phyloP scores from a whole-genome alignment of 2,888 invertebrate species.

The Actias luna region DNA sequence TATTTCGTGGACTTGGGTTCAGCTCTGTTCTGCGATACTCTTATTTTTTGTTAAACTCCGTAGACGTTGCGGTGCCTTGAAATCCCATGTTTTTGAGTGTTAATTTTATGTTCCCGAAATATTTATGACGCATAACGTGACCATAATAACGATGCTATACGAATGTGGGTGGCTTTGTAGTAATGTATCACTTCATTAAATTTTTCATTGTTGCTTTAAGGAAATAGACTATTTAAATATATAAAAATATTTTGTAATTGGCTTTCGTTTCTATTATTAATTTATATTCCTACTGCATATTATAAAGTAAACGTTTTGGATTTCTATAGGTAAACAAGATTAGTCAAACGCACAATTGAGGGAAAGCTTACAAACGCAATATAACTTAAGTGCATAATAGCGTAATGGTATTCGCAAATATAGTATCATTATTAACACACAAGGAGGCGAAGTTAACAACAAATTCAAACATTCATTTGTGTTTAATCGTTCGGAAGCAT shows the following conservation, averaged over 20 bases:
- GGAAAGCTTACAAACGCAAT: constrained; percentile 57
- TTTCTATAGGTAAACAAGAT: constrained; percentile 54
- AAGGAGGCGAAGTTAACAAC: constrained; percentile 79
- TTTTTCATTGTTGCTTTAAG: constrained; percentile 25
- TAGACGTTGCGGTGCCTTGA: constrained; percentile 80
- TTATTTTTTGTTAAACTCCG: constrained; percentile 70
- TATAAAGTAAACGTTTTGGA: constrained; percentile 16
- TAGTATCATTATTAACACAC: constrained; percentile 79
- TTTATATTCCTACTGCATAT: background rate
- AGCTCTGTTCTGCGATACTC: constrained; percentile 70
- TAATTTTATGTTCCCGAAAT: constrained; percentile 81
- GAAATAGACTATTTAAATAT: constrained; percentile 13
- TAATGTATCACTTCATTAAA: constrained; percentile 75
- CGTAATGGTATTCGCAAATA: constrained; percentile 80
- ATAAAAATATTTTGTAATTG: background rate
- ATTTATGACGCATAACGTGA: constrained; percentile 81
- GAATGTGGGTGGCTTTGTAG: constrained; percentile 78
- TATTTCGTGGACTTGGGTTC: constrained; percentile 50
- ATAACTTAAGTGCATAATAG: constrained; percentile 66
- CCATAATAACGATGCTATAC: constrained; percentile 75
- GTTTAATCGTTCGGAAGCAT: constrained; percentile 77
- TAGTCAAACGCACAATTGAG: constrained; percentile 64
- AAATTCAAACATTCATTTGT: constrained; percentile 76
- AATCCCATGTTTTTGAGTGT: constrained; percentile 79
- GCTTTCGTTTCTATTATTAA: background rate